A percentile compares a stretch with the other conserved stretches of the same genome.
These are phyloP conservation scores for Hyposoter dolosus DNA, from an alignment of 2,888 invertebrate species.

Conservation along the genomic window DNA sequence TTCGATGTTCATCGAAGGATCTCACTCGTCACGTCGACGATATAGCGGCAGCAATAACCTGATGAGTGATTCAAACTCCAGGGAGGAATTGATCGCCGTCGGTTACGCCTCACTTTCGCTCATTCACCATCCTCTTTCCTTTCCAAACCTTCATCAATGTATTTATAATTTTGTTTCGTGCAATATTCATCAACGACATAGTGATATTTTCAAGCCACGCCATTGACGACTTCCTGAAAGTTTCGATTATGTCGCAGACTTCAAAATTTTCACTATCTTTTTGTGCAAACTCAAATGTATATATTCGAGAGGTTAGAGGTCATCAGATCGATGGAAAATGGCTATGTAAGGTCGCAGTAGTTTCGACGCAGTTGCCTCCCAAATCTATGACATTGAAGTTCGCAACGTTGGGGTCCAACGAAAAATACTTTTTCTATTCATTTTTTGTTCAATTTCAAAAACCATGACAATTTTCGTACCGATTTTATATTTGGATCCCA, in stretches of 20 bases:
- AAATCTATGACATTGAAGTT: too few relatives aligned
- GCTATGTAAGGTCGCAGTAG: too few relatives aligned
- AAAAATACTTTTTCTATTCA: too few relatives aligned
- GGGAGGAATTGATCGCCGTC: slow-evolving; percentile 47
- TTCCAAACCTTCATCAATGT: slow-evolving; percentile 40
- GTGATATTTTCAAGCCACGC: not conserved
- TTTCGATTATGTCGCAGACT: not conserved
- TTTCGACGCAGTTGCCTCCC: too few relatives aligned
- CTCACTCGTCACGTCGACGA: slow-evolving; percentile 23
- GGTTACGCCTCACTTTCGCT: slow-evolving; percentile 76
- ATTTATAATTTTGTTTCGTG: not conserved
- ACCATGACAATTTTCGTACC: too few relatives aligned
- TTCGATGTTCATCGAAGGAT: slow-evolving; percentile 25
- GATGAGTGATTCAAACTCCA: slow-evolving; percentile 22
- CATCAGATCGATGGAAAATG: too few relatives aligned
- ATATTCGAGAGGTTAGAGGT: too few relatives aligned
- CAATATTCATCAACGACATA: not conserved
- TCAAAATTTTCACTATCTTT: not conserved
- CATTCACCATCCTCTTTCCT: slow-evolving; percentile 59
- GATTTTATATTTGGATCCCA: too few relatives aligned
- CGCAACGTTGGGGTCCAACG: too few relatives aligned
- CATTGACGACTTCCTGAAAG: not conserved
- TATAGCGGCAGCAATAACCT: not conserved
- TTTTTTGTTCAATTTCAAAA: too few relatives aligned
- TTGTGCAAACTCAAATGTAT: not conserved